Base-by-base conservation (phyloP, 2,888 invertebrate species). In the Chalcis sispes region DNA sequence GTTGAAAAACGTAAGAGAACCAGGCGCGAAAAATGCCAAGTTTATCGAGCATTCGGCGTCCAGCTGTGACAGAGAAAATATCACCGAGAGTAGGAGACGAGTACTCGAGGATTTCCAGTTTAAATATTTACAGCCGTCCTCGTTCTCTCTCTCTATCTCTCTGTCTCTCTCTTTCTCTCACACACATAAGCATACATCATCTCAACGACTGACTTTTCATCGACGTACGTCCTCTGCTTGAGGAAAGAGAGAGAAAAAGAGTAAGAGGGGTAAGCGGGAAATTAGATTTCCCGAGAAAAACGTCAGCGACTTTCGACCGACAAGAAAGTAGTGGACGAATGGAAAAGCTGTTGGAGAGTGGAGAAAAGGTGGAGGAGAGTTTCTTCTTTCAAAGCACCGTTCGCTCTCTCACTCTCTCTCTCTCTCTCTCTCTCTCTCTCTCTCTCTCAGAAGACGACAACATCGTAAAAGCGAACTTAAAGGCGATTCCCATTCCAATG, bases 251-350 rank as follows among this genome's bases (percentile, higher is more conserved):
- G n/a, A n/a, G n/a, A n/a, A n/a, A n/a, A n/a, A n/a, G n/a, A n/a
- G n/a, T n/a, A n/a, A n/a, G n/a, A n/a, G 32, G 8, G 36, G 20
- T 54, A 78, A 82, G 77, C 79, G 82, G 80, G 82, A 84, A 86
- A 86, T 86, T 85, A 84, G 82, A 85, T 86, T 86, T 85, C 78
- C 82, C 73, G 70, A 80, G 58, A 81, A 83, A 86, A 85, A 83
- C 73, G 79, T 80, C 81, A 76, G 75, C 75, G 77, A 69, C 75
- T 79, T 78, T 79, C 78, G 66, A 48, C 58, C 23, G 40, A 27
- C 27, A 46, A 36, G 27, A 10, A 29, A 18, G 15, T 18, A n/a
- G 52, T 36, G 62, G 40, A 29, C 66, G 66, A 72, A 76, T 76
- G 40, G 56, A 76, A 72, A 64, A 78, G 58, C 65, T 52, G n/a